Evolutionary conservation across 2,113 vertebrate species (phyloP).

Genomic region (Petroica traversi): DNA sequence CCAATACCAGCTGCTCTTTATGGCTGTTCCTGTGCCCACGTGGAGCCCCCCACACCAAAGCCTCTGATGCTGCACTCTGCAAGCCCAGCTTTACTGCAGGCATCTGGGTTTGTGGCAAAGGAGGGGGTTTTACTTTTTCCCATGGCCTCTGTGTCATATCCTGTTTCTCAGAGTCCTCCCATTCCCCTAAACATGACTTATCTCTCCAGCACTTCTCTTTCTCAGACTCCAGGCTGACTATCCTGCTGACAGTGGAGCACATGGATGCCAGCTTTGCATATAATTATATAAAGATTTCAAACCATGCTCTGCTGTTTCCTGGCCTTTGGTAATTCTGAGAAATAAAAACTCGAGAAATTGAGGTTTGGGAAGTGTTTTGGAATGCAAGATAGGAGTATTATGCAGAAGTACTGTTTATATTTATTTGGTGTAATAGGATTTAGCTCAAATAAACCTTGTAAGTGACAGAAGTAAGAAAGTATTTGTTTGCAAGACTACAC

Average conservation of each 20-base stretch:
- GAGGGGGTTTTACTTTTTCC: slow-evolving; percentile 16
- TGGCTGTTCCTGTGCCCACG: neutral
- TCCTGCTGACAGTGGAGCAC: neutral
- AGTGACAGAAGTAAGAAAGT: neutral
- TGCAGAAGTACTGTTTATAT: neutral
- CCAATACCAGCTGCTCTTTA: neutral
- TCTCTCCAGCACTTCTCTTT: slow-evolving; percentile 33
- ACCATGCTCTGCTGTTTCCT: neutral
- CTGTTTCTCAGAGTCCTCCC: slow-evolving; percentile 46
- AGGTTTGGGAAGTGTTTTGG: neutral
- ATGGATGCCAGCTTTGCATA: neutral
- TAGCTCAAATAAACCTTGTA: neutral
- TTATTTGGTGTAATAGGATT: neutral
- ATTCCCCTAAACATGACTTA: slow-evolving; percentile 46
- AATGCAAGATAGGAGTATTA: neutral
- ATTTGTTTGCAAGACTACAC: neutral
- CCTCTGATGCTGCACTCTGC: neutral
- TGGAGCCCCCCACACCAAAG: neutral
- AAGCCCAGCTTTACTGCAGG: neutral
- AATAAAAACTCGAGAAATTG: neutral
- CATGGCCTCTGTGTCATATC: slow-evolving; percentile 61
- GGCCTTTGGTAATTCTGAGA: neutral
- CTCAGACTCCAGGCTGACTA: neutral
- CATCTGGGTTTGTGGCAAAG: neutral
- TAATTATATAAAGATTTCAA: neutral